Evolutionary conservation across 1,140 invertebrate genomes (phyloP).

Genomic region (Drosophila santomea): DNA sequence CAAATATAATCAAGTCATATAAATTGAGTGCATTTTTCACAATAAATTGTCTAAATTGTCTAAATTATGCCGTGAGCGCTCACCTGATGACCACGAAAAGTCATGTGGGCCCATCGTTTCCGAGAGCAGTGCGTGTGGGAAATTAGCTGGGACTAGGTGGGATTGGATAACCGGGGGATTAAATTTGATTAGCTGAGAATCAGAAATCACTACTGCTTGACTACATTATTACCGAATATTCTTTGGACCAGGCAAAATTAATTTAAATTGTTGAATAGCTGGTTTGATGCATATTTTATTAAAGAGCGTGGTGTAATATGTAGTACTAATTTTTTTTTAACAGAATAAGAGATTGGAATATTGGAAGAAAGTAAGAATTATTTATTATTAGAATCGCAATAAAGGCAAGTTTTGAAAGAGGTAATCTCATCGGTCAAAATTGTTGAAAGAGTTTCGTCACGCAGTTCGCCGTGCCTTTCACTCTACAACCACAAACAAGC

Average conservation of each 20-base stretch:
- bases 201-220: background rate
- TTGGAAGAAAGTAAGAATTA: too few relatives aligned
- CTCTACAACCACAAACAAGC: background rate
- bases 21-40: slow-evolving; percentile 83
- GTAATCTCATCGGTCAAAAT: too few relatives aligned
- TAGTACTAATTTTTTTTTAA: too few relatives aligned
- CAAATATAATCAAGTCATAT: slow-evolving; percentile 83
- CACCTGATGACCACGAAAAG: slow-evolving; percentile 27
- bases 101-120: slow-evolving; percentile 7
- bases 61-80: slow-evolving; percentile 71
- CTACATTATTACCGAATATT: background rate
- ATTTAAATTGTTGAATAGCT: too few relatives aligned
- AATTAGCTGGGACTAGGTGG: slow-evolving; percentile 8
- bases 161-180: background rate
- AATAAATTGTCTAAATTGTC: slow-evolving; percentile 80
- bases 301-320: too few relatives aligned
- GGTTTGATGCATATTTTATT: too few relatives aligned
- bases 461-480: background rate
- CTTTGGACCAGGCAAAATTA: too few relatives aligned
- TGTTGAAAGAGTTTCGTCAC: background rate
- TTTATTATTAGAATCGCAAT: too few relatives aligned
- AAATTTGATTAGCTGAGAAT: background rate
- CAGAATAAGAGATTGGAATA: too few relatives aligned
- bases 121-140: slow-evolving; percentile 41
- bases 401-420: too few relatives aligned